These are phyloP conservation scores for Trichosurus vulpecula DNA, from an alignment of 2,797 vertebrate species.

Conservation along the genomic window DNA sequence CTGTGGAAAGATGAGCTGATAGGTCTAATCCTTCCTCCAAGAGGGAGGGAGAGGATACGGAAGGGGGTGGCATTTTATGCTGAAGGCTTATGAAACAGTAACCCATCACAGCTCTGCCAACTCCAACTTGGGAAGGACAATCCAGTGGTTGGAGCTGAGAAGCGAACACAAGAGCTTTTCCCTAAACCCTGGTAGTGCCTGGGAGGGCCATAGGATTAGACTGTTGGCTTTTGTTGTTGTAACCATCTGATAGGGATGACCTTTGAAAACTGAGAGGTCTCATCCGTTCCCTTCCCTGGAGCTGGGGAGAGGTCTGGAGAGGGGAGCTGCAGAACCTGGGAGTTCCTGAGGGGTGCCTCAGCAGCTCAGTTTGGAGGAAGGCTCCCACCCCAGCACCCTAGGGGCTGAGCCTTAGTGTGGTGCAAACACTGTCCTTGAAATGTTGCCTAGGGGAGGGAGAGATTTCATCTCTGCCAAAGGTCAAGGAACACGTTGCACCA, in stretches of 20 bases:
- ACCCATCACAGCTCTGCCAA: not conserved
- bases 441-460: not conserved
- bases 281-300: slow-evolving; percentile 16
- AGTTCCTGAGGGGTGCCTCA: not conserved
- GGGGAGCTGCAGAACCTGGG: not conserved
- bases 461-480: not conserved
- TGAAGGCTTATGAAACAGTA: slow-evolving; percentile 54
- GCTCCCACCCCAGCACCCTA: not conserved
- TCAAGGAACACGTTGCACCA: not conserved
- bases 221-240: slow-evolving; percentile 15
- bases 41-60: slow-evolving; percentile 68
- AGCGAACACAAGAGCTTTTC: slow-evolving; percentile 19
- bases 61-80: slow-evolving; percentile 54
- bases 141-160: not conserved
- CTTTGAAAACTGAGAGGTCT: slow-evolving; percentile 30
- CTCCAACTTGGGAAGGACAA: not conserved
- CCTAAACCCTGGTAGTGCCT: not conserved
- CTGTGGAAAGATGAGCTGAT: slow-evolving; percentile 78
- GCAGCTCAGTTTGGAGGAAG: not conserved
- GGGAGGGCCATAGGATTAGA: slow-evolving; percentile 32
- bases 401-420: not conserved
- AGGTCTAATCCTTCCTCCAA: slow-evolving; percentile 75
- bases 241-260: slow-evolving; percentile 50
- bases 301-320: not conserved
- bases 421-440: not conserved